Evolutionary conservation across 1,140 invertebrate genomes (phyloP).

Genomic region (Yoshiicerus persimilis): DNA sequence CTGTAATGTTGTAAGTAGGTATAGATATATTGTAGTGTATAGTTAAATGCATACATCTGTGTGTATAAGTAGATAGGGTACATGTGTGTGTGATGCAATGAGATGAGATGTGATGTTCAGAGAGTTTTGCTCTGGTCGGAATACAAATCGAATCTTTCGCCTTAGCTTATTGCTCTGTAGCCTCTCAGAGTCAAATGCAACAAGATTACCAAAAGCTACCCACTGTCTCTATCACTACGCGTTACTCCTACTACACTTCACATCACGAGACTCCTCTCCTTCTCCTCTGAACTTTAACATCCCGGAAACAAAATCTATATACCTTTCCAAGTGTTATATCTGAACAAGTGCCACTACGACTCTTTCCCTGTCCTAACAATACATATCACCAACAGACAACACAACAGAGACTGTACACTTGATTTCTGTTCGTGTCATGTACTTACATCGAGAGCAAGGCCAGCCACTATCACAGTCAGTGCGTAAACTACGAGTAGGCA

Average conservation of each 20-base stretch:
- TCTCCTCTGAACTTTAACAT: neutral
- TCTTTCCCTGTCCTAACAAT: neutral
- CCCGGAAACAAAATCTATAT: neutral
- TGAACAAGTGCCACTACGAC: neutral
- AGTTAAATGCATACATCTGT: neutral
- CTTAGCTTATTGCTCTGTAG: neutral
- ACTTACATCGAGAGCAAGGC: neutral
- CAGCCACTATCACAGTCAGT: neutral
- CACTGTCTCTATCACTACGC: neutral
- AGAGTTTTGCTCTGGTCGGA: neutral
- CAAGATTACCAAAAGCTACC: slow-evolving; percentile 16
- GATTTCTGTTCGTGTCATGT: neutral
- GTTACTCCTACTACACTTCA: neutral
- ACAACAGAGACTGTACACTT: neutral
- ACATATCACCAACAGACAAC: neutral
- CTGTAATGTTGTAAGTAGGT: too few relatives aligned
- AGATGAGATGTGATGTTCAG: slow-evolving; percentile 19
- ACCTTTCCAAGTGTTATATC: neutral
- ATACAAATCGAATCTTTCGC: slow-evolving; percentile 9
- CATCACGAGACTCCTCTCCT: neutral
- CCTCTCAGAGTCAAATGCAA: neutral
- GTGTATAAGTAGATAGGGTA: neutral
- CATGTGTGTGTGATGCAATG: neutral
- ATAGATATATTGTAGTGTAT: neutral
- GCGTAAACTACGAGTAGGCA: neutral